Percentiles rank a stretch among this genome's conserved stretches.
Evolutionary conservation across 30 jellyfish, hydroid and myxozoan genomes (phyloP).

Genomic region (Mastigias papua): DNA sequence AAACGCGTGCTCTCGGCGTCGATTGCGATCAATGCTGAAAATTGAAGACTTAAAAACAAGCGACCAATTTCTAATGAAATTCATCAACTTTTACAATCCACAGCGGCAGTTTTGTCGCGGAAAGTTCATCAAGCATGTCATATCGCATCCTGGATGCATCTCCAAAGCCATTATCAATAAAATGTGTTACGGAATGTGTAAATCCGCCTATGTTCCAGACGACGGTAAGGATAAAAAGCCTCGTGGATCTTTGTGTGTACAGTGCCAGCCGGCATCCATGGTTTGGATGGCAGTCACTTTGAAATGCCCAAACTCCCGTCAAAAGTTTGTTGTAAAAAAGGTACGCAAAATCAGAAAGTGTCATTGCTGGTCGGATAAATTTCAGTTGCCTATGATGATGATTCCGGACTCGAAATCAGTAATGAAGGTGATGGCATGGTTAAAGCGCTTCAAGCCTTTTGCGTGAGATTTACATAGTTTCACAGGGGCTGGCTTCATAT

Average conservation of each 20-base stretch:
- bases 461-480: background rate
- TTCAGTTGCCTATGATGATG: constrained; percentile 68
- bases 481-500: too few species aligned
- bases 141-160: constrained; percentile 79
- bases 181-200: constrained; percentile 88
- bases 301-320: constrained; percentile 58
- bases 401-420: constrained; percentile 74
- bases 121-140: constrained; percentile 70
- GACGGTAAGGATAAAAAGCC: constrained; percentile 40
- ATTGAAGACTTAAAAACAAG: constrained; percentile 73
- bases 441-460: constrained; percentile 41
- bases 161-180: constrained; percentile 74
- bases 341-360: constrained; percentile 75
- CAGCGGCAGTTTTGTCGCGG: constrained; percentile 77
- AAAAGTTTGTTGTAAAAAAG: constrained; percentile 56
- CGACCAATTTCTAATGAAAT: constrained; percentile 60
- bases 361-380: constrained; percentile 77
- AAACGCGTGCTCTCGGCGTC: constrained; percentile 42
- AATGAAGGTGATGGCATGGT: constrained; percentile 75
- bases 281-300: constrained; percentile 76
- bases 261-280: constrained; percentile 79
- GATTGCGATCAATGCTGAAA: constrained; percentile 60
- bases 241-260: constrained; percentile 65
- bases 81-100: constrained; percentile 52
- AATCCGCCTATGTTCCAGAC: constrained; percentile 82